These are phyloP conservation scores for Zalophus californianus DNA, from an alignment of 2,797 vertebrate species.

Conservation along the genomic window DNA sequence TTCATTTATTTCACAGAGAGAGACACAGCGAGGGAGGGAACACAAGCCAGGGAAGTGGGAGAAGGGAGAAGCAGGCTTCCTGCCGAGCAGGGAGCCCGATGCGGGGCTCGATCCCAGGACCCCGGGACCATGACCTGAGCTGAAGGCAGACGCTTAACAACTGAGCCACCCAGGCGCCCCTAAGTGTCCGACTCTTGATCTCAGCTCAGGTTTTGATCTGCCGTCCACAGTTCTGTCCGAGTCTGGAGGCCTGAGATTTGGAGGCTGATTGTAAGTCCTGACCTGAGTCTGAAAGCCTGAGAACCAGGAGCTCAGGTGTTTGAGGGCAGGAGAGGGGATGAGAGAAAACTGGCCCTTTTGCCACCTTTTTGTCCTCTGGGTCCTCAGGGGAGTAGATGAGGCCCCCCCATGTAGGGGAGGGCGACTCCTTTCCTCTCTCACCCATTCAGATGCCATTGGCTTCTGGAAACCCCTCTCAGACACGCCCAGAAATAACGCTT, in stretches of 20 bases:
- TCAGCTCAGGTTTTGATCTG: background rate
- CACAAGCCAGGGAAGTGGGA: no score
- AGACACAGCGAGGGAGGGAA: no score
- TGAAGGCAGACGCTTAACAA: no score
- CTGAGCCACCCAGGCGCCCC: no score
- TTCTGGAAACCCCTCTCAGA: background rate
- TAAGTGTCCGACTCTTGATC: background rate
- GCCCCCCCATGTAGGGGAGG: background rate
- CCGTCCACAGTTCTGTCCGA: background rate
- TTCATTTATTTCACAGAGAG: no score
- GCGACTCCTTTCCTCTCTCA: background rate
- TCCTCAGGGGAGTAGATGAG: background rate
- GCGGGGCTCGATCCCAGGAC: no score
- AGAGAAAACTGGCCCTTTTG: background rate
- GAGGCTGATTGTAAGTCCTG: background rate
- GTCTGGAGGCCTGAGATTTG: background rate
- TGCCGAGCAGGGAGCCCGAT: no score
- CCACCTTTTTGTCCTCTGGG: background rate
- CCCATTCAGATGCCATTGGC: background rate
- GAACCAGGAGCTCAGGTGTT: background rate
- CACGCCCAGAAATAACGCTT: background rate
- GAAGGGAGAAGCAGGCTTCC: no score
- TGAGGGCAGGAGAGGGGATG: background rate
- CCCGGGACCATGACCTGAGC: no score
- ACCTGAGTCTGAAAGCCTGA: background rate